Percentiles rank a stretch among this genome's conserved stretches.
These are phyloP conservation scores for Sarcophaga carnaria DNA, from an alignment of 2,888 invertebrate genomes.

Conservation along the genomic window DNA sequence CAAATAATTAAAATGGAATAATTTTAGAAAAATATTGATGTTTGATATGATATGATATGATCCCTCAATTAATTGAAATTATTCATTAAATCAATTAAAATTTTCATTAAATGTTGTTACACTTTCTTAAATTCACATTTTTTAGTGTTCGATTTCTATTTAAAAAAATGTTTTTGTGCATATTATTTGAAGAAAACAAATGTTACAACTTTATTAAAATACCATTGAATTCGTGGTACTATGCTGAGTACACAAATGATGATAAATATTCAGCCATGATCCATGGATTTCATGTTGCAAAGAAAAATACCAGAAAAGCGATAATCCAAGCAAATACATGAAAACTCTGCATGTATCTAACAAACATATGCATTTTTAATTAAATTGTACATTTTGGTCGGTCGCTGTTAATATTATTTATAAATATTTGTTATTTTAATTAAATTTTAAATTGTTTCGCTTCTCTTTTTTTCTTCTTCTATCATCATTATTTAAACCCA, in stretches of 20 bases:
- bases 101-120: too few species aligned
- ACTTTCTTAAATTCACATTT: too few species aligned
- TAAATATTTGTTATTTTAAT: constrained; percentile 41
- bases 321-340: not conserved
- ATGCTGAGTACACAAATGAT: not conserved
- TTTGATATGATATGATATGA: too few species aligned
- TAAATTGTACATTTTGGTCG: constrained; percentile 57
- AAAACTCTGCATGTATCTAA: constrained; percentile 27
- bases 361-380: constrained; percentile 68
- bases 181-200: too few species aligned
- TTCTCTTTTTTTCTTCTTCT: not conserved
- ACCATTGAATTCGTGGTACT: too few species aligned
- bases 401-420: constrained; percentile 10
- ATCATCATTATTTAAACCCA: constrained; percentile 1
- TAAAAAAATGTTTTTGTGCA: too few species aligned
- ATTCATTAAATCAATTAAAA: too few species aligned
- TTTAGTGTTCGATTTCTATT: too few species aligned
- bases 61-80: too few species aligned
- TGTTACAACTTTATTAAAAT: too few species aligned
- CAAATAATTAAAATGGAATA: too few species aligned
- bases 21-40: too few species aligned
- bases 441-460: constrained; percentile 30
- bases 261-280: constrained; percentile 3
- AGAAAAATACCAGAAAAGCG: constrained; percentile 15
- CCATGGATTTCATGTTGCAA: not conserved